phyloP scores from a whole-genome alignment of 2,797 vertebrate species.

The Poeciliopsis turneri region DNA sequence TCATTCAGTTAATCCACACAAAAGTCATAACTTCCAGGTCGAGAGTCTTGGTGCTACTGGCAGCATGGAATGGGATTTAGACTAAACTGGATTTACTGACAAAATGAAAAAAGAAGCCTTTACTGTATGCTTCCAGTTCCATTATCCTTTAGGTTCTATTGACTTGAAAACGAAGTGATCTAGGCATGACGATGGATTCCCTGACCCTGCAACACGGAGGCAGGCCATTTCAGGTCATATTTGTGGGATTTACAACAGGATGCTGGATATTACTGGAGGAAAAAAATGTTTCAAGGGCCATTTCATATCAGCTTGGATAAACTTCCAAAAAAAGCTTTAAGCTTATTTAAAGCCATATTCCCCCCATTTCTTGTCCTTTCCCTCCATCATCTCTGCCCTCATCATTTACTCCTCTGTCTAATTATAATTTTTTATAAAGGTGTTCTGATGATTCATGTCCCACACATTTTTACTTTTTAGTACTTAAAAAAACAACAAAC shows the following conservation, averaged over 20 bases:
- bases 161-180: constrained; percentile 6
- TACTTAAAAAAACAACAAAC: neutral
- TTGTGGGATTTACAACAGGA: constrained; percentile 31
- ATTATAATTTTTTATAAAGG: constrained; percentile 8
- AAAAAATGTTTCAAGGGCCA: constrained; percentile 9
- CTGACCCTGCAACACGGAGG: constrained; percentile 4
- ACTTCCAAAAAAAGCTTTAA: constrained; percentile 13
- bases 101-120: neutral
- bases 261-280: constrained; percentile 16
- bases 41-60: neutral
- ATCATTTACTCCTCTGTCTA: constrained; percentile 10
- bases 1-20: neutral
- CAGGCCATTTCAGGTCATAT: constrained; percentile 24
- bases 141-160: neutral
- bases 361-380: neutral
- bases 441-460: neutral
- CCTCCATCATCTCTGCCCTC: constrained; percentile 10
- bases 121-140: neutral
- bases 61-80: neutral
- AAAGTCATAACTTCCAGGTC: neutral
- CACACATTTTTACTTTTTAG: neutral
- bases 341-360: neutral
- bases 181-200: constrained; percentile 10
- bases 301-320: constrained; percentile 52
- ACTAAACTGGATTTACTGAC: neutral